A percentile compares a stretch with the other conserved stretches of the same genome.
Conservation (phyloP, 2,797 vertebrate species). For the Eulemur albifrons region DNA sequence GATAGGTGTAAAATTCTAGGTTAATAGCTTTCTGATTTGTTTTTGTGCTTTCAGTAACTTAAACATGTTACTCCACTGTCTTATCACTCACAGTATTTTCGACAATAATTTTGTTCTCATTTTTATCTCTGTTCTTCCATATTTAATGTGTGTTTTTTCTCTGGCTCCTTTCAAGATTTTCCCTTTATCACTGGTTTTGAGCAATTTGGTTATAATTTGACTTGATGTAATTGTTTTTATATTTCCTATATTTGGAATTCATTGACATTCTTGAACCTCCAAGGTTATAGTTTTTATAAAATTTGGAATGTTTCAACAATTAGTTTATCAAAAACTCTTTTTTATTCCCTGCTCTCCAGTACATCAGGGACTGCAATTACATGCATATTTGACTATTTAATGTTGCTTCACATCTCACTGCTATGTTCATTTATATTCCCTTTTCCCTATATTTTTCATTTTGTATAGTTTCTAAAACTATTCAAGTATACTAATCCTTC, state of each 20-base stretch:
- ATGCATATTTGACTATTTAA: background rate
- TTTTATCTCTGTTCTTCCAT: background rate
- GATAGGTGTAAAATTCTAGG: background rate
- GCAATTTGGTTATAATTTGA: background rate
- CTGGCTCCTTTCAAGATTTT: background rate
- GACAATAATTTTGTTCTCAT: background rate
- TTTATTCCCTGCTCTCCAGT: background rate
- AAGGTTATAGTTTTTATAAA: background rate
- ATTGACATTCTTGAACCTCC: background rate
- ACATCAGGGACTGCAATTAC: background rate
- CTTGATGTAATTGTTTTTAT: background rate
- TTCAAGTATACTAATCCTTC: background rate
- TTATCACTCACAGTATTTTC: background rate
- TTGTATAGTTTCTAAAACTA: background rate
- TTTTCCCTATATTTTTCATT: background rate
- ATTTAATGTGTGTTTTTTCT: background rate
- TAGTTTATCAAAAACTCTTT: background rate
- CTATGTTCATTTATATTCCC: background rate
- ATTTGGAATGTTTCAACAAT: background rate
- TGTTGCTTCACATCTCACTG: background rate
- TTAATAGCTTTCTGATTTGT: background rate
- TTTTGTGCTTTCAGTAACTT: background rate
- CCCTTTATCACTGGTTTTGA: background rate
- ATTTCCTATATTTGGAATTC: background rate
- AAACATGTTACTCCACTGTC: background rate